Percentiles rank a stretch among this genome's conserved stretches.
Conservation (phyloP, 2,888 invertebrate genomes). For the Carabus problematicus region DNA sequence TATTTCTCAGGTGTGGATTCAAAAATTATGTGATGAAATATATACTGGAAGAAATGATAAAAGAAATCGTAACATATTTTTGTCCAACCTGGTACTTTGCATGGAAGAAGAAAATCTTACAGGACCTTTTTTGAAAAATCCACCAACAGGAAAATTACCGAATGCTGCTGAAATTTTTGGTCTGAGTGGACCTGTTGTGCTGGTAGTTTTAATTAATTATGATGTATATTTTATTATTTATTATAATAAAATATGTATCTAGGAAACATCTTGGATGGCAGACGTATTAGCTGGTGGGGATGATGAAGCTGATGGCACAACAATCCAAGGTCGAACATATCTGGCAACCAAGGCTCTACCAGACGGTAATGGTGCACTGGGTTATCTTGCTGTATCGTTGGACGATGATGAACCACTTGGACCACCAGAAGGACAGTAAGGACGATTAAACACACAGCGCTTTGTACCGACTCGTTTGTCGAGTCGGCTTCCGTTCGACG, state of each 20-base stretch:
- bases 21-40: conserved; percentile 57
- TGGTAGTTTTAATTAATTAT: not conserved
- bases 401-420: conserved; percentile 50
- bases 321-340: conserved; percentile 57
- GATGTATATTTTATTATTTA: not conserved
- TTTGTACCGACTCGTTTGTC: conserved; percentile 2
- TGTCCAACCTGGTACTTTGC: conserved; percentile 58
- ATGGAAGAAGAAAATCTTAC: conserved; percentile 58
- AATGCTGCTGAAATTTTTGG: conserved; percentile 55
- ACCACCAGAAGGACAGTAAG: too few relatives aligned
- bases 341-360: conserved; percentile 60
- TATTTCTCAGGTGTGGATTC: conserved; percentile 55
- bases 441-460: too few relatives aligned
- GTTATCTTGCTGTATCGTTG: conserved; percentile 59
- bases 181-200: conserved; percentile 46
- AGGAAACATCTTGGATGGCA: conserved; percentile 54
- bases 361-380: conserved; percentile 59
- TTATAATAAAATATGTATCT: not conserved
- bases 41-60: conserved; percentile 55
- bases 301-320: conserved; percentile 43
- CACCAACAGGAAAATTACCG: conserved; percentile 55
- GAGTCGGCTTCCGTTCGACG: too few relatives aligned
- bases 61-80: conserved; percentile 59
- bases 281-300: conserved; percentile 49
- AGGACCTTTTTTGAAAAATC: conserved; percentile 55